These are phyloP conservation scores for Cochlearius cochlearius DNA, from an alignment of 2,113 vertebrate genomes.

Conservation along the genomic window DNA sequence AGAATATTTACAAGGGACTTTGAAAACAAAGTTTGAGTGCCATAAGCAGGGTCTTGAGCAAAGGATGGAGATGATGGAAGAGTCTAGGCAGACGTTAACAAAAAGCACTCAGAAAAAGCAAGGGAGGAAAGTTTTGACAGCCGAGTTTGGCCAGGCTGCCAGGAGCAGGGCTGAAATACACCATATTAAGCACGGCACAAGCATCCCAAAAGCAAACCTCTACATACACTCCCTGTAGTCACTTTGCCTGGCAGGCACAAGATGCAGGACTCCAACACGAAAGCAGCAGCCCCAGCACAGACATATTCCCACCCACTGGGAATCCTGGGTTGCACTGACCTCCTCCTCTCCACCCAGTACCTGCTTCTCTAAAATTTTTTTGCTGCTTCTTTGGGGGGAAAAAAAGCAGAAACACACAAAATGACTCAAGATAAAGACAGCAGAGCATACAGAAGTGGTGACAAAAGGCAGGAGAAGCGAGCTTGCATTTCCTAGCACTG, in stretches of 20 bases:
- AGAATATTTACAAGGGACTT: background rate
- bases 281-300: background rate
- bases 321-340: background rate
- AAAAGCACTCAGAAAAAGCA: background rate
- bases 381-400: background rate
- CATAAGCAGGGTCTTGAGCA: background rate
- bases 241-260: background rate
- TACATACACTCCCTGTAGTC: background rate
- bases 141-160: background rate
- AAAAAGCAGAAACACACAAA: background rate
- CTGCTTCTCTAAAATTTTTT: background rate
- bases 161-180: background rate
- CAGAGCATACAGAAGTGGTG: background rate
- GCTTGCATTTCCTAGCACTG: background rate
- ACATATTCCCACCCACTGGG: accelerated
- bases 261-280: background rate
- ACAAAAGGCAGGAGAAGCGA: background rate
- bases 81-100: background rate
- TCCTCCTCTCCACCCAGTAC: background rate
- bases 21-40: background rate
- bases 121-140: background rate
- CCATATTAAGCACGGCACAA: background rate
- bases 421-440: background rate
- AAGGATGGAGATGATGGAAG: background rate
- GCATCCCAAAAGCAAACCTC: background rate